Percentiles rank a stretch among this genome's conserved stretches.
Evolutionary conservation across 2,113 vertebrate genomes (phyloP).

Genomic region (Neomonachus schauinslandi): DNA sequence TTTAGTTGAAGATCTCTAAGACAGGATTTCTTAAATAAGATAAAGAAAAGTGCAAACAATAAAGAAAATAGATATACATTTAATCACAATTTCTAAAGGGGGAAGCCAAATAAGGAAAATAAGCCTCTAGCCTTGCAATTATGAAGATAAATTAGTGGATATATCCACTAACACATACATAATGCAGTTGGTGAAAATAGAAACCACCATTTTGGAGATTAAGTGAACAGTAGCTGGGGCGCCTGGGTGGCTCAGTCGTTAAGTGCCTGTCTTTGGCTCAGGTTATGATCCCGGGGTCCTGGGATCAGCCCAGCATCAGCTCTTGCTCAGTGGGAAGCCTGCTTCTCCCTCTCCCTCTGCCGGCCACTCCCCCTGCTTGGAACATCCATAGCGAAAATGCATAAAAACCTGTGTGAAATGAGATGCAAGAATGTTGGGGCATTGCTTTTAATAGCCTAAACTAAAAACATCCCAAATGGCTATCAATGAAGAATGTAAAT

Average conservation of each 20-base stretch:
- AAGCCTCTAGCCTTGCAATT: neutral
- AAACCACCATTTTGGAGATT: neutral
- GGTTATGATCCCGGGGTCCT: too few relatives aligned
- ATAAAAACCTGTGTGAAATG: neutral
- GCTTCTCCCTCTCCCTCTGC: too few relatives aligned
- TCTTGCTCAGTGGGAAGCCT: too few relatives aligned
- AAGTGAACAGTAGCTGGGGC: neutral
- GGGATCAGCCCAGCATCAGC: too few relatives aligned
- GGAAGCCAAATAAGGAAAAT: neutral
- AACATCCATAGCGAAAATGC: neutral
- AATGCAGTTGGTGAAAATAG: neutral
- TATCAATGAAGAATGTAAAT: neutral
- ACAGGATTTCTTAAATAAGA: neutral
- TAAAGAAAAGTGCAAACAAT: neutral
- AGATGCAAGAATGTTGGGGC: neutral
- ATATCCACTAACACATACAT: neutral
- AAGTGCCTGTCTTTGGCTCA: too few relatives aligned
- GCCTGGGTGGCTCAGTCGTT: too few relatives aligned
- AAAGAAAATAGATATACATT: neutral
- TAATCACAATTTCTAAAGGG: neutral
- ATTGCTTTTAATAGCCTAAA: neutral
- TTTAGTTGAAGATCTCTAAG: neutral
- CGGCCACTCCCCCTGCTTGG: too few relatives aligned
- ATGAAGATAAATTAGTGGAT: neutral
- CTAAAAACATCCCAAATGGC: neutral